Conservation (phyloP, 2,797 vertebrate species). For the Spheniscus humboldti region DNA sequence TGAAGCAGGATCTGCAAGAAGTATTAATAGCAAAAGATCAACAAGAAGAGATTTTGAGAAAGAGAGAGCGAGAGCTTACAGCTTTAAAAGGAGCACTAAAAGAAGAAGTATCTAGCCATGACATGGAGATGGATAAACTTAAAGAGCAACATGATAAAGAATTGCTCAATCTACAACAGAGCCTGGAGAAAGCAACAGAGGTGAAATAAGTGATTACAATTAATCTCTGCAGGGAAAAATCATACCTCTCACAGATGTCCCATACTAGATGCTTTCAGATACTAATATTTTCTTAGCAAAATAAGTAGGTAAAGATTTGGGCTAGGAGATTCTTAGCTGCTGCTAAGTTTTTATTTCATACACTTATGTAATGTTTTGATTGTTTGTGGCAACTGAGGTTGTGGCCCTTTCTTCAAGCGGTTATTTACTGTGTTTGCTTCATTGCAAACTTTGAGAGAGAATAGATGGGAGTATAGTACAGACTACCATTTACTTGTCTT, state of each 20-base stretch:
- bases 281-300: neutral
- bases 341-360: neutral
- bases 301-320: neutral
- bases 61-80: slow-evolving; percentile 90
- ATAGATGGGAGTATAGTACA: neutral
- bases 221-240: neutral
- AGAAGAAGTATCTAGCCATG: slow-evolving; percentile 93
- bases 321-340: neutral
- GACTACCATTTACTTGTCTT: neutral
- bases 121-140: slow-evolving; percentile 92
- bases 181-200: slow-evolving; percentile 84
- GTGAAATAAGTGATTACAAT: slow-evolving; percentile 63
- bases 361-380: neutral
- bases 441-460: neutral
- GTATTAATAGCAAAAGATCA: slow-evolving; percentile 86
- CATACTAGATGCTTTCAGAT: neutral
- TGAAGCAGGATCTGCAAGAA: slow-evolving; percentile 87
- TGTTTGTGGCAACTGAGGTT: neutral
- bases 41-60: slow-evolving; percentile 89
- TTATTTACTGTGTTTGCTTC: neutral
- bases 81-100: slow-evolving; percentile 95
- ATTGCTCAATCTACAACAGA: slow-evolving; percentile 77
- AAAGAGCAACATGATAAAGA: slow-evolving; percentile 89
- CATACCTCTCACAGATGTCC: neutral
- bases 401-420: neutral